Evolutionary conservation across 2,113 vertebrate genomes (phyloP).

Genomic region (Melospiza melodia): DNA sequence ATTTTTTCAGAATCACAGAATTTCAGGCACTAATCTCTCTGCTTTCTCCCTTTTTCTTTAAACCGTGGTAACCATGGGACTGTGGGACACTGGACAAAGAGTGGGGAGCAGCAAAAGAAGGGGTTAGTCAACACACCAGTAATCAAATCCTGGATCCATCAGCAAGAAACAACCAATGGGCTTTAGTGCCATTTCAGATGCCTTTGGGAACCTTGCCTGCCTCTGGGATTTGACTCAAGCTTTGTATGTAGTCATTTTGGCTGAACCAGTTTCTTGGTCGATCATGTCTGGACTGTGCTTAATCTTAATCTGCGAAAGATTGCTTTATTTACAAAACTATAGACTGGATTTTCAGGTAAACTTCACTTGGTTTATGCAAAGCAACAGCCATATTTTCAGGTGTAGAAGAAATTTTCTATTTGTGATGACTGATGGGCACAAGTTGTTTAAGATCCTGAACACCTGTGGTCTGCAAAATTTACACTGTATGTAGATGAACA

Average conservation of each 20-base stretch:
- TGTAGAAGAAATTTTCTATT: background rate
- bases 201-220: background rate
- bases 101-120: background rate
- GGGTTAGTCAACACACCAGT: background rate
- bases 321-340: background rate
- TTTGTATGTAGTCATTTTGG: background rate
- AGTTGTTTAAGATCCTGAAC: background rate
- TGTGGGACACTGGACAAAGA: background rate
- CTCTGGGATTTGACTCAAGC: background rate
- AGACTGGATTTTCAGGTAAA: background rate
- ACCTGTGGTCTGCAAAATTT: background rate
- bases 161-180: background rate
- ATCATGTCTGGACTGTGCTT: background rate
- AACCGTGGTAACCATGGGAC: background rate
- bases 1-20: background rate
- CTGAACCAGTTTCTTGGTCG: background rate
- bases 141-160: background rate
- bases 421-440: background rate
- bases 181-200: background rate
- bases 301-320: background rate
- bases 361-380: background rate
- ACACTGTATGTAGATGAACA: background rate
- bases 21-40: background rate
- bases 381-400: background rate
- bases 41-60: background rate